phyloP scores from a whole-genome alignment of 2,113 vertebrate genomes.

The Etia nguti region DNA sequence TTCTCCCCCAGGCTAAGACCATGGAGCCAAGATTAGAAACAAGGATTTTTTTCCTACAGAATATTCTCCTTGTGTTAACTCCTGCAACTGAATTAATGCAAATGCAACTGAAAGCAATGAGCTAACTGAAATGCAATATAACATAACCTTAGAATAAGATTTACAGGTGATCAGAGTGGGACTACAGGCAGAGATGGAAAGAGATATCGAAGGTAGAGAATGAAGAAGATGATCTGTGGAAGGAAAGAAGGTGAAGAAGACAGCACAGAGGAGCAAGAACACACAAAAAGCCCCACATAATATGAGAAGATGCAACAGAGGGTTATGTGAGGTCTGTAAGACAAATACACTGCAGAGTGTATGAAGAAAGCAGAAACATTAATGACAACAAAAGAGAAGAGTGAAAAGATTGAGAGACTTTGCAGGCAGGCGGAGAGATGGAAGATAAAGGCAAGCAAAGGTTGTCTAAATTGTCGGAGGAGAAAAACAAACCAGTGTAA shows the following conservation, averaged over 20 bases:
- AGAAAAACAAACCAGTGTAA: background rate
- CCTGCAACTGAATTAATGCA: background rate
- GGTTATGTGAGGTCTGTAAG: background rate
- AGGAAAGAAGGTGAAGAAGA: background rate
- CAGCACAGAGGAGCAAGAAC: background rate
- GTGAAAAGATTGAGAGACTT: background rate
- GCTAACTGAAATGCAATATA: background rate
- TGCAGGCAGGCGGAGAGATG: background rate
- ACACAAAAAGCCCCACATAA: rapidly evolving
- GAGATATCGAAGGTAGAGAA: background rate
- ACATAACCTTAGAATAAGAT: background rate
- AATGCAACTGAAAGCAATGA: background rate
- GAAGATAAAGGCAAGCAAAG: background rate
- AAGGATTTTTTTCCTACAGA: background rate
- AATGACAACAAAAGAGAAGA: background rate
- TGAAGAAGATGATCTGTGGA: background rate
- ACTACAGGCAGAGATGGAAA: background rate
- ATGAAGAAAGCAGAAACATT: background rate
- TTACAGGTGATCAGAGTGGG: background rate
- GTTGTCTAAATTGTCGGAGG: background rate
- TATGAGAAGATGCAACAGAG: background rate
- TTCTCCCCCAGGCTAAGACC: background rate
- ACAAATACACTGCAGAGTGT: no score
- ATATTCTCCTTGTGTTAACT: background rate
- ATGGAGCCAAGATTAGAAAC: background rate